A percentile compares a stretch with the other conserved stretches of the same genome.
Evolutionary conservation across 2,113 vertebrate species (phyloP).

Genomic region (Rhinopithecus roxellana): DNA sequence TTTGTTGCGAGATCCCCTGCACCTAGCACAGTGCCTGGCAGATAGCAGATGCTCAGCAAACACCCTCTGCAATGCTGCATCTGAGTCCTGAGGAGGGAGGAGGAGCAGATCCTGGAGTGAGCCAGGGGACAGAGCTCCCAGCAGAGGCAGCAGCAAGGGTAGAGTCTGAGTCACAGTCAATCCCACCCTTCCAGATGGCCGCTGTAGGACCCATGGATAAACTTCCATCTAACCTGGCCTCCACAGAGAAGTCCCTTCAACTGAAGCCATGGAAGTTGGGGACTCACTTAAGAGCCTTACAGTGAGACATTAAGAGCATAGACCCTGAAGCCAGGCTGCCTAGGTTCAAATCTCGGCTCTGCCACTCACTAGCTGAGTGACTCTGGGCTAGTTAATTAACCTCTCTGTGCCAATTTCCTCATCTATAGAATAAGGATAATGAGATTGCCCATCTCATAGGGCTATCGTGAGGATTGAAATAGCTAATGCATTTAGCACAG

Average conservation of each 20-base stretch:
- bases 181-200: rapidly evolving
- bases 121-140: too few species aligned
- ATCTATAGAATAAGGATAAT: background rate
- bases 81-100: background rate
- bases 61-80: background rate
- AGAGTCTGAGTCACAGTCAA: too few species aligned
- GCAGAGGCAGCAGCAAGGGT: background rate
- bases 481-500: background rate
- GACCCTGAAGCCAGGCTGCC: too few species aligned
- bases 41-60: background rate
- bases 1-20: background rate
- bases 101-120: background rate
- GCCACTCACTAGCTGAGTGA: background rate
- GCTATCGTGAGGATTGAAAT: background rate
- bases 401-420: background rate
- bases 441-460: rapidly evolving
- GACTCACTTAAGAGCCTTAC: too few species aligned
- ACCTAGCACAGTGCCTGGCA: background rate
- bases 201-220: background rate
- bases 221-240: rapidly evolving
- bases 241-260: background rate
- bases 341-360: background rate
- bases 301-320: background rate
- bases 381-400: background rate
- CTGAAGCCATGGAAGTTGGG: background rate